Evolutionary conservation across 2,113 vertebrate species (phyloP).

Genomic region (Ariopsis seemanni): DNA sequence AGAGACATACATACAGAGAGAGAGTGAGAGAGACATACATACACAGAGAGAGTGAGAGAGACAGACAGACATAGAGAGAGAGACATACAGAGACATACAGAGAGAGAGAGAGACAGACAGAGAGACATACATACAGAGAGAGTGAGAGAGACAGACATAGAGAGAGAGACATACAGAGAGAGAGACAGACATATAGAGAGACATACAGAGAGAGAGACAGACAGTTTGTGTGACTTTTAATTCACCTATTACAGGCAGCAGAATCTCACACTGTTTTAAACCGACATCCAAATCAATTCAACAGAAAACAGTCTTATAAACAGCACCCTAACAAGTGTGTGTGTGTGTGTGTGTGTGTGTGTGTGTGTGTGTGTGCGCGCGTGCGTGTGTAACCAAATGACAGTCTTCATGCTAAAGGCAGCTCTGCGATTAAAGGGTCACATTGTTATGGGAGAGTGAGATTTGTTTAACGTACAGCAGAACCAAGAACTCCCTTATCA

Average conservation of each 20-base stretch:
- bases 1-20: too few species aligned
- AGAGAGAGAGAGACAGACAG: too few species aligned
- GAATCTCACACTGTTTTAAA: constrained; percentile 44
- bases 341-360: constrained; percentile 39
- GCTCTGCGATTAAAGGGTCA: constrained; percentile 34
- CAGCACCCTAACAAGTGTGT: not conserved
- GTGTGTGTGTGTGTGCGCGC: constrained; percentile 31
- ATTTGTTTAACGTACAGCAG: constrained; percentile 48
- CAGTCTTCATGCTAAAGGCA: constrained; percentile 35
- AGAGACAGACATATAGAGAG: constrained; percentile 25
- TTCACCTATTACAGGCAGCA: constrained; percentile 19
- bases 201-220: not conserved
- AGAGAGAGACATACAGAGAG: constrained; percentile 6
- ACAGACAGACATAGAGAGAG: too few species aligned
- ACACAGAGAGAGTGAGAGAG: too few species aligned
- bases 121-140: too few species aligned
- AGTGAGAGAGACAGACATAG: not conserved
- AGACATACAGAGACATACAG: too few species aligned
- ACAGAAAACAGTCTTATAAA: constrained; percentile 31
- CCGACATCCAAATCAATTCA: constrained; percentile 47
- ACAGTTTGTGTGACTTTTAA: constrained; percentile 36
- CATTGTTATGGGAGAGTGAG: constrained; percentile 50
- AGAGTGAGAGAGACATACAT: too few species aligned
- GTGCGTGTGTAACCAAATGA: constrained; percentile 15
- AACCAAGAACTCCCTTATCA: constrained; percentile 32